Conservation (phyloP, 2,797 vertebrate species). For the Ctenosaura bakeri region DNA sequence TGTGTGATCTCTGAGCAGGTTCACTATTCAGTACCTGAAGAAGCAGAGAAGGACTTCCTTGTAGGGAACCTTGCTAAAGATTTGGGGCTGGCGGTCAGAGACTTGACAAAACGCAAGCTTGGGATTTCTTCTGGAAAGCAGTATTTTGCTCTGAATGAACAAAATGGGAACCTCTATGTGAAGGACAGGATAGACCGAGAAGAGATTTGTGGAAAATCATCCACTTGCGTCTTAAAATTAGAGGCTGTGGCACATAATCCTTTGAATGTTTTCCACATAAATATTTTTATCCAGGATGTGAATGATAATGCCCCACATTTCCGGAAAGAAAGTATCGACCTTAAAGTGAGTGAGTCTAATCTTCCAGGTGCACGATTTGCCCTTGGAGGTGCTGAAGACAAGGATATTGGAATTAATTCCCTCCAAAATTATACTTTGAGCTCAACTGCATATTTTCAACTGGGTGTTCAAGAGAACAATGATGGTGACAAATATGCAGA, state of each 20-base stretch:
- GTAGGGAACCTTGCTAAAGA: slow-evolving; percentile 42
- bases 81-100: slow-evolving; percentile 8
- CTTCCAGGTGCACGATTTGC: slow-evolving; percentile 16
- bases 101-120: slow-evolving; percentile 20
- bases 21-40: slow-evolving; percentile 29
- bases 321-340: slow-evolving; percentile 8
- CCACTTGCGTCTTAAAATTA: slow-evolving; percentile 42
- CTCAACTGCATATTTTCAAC: slow-evolving; percentile 7
- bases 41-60: slow-evolving; percentile 17
- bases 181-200: slow-evolving; percentile 78
- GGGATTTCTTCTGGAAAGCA: slow-evolving; percentile 38
- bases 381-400: slow-evolving; percentile 42
- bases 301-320: slow-evolving; percentile 72
- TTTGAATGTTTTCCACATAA: slow-evolving; percentile 53
- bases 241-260: slow-evolving; percentile 50
- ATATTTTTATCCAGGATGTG: slow-evolving; percentile 65
- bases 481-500: slow-evolving; percentile 13
- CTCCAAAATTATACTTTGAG: slow-evolving; percentile 14
- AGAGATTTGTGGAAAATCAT: slow-evolving; percentile 63
- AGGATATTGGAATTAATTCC: neutral
- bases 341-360: slow-evolving; percentile 36
- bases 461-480: neutral
- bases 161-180: slow-evolving; percentile 41
- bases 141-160: slow-evolving; percentile 35
- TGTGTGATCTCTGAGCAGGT: neutral